Conservation (phyloP, 2,888 invertebrate species). For the Anodontia alba region DNA sequence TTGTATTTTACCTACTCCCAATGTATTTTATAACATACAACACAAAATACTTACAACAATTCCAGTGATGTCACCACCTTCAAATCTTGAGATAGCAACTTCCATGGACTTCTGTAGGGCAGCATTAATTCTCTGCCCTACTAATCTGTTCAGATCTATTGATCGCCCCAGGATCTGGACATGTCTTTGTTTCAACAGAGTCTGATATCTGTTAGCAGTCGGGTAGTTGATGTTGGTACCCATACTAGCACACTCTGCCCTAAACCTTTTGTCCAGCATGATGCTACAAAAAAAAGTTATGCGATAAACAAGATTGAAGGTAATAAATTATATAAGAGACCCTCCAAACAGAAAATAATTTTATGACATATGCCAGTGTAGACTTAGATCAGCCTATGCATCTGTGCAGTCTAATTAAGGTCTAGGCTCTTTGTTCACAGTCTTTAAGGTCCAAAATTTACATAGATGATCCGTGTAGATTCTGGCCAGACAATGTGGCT, state of each 20-base stretch:
- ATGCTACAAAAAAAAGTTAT: slow-evolving; percentile 88
- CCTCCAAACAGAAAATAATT: no score
- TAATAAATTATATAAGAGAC: not conserved
- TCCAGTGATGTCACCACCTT: slow-evolving; percentile 98
- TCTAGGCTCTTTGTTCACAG: no score
- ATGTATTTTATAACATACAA: no score
- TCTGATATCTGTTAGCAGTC: slow-evolving; percentile 96
- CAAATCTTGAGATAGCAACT: slow-evolving; percentile 97
- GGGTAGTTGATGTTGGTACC: slow-evolving; percentile 90
- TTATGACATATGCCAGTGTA: no score
- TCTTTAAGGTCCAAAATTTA: no score
- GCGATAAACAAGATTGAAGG: no score
- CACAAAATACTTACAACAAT: slow-evolving; percentile 90
- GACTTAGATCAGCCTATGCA: no score
- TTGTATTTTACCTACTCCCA: no score
- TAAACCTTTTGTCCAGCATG: slow-evolving; percentile 97
- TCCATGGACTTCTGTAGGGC: slow-evolving; percentile 98
- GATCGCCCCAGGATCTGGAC: slow-evolving; percentile 95
- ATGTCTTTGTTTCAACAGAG: slow-evolving; percentile 96
- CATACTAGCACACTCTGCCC: slow-evolving; percentile 96
- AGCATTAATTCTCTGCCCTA: slow-evolving; percentile 97
- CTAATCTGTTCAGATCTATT: slow-evolving; percentile 97
- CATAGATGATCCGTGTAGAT: no score
- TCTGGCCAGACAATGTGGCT: no score
- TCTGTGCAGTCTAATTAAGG: no score